Conservation (phyloP, 2,888 invertebrate genomes). For the Empis stercorea region DNA sequence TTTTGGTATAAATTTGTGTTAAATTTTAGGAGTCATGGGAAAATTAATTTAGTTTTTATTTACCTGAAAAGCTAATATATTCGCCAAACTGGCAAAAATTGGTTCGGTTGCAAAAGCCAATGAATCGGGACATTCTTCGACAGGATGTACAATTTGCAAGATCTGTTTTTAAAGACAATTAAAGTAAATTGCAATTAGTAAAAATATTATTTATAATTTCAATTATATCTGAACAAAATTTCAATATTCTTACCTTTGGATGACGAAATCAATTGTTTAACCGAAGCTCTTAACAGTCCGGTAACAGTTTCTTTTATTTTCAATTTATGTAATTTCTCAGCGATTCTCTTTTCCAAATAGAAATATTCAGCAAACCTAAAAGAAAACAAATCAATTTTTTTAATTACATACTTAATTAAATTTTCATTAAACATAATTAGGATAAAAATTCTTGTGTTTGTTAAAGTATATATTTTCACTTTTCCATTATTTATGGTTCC, state of each 20-base stretch:
- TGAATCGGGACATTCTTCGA: conserved; percentile 76
- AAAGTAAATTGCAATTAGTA: no score
- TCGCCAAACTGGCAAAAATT: conserved; percentile 76
- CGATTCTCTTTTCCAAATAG: conserved; percentile 66
- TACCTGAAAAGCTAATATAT: conserved; percentile 73
- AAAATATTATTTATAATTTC: no score
- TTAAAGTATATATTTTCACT: no score
- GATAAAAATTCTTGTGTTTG: no score
- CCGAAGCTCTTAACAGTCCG: conserved; percentile 68
- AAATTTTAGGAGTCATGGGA: no score
- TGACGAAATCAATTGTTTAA: conserved; percentile 68
- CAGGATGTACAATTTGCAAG: conserved; percentile 51
- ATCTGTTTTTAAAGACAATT: conserved; percentile 32
- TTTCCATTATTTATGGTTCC: no score
- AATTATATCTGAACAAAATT: no score
- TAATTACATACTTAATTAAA: no score
- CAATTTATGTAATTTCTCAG: conserved; percentile 85
- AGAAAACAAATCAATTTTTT: no score
- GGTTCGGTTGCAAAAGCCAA: conserved; percentile 92
- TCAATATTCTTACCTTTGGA: conserved; percentile 49
- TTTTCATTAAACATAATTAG: no score
- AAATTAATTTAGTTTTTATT: conserved; percentile 22
- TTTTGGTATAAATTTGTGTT: no score
- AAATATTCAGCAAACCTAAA: no score
- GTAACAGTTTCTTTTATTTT: conserved; percentile 84